phyloP scores from a whole-genome alignment of 2,113 vertebrate genomes.

The Paramisgurnus dabryanus region DNA sequence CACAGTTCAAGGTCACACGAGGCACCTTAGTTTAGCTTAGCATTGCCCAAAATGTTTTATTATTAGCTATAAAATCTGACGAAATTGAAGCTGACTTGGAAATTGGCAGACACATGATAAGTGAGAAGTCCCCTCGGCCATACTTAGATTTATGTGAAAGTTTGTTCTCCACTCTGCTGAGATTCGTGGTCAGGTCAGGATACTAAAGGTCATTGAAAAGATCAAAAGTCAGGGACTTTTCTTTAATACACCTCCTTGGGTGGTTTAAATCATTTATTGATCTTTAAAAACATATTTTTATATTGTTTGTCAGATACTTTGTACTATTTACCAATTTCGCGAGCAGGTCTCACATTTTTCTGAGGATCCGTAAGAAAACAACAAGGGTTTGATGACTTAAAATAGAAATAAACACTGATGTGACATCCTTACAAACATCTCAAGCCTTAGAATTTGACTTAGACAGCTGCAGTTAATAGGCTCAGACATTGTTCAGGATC shows the following conservation, averaged over 20 bases:
- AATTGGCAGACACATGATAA: slow-evolving; percentile 59
- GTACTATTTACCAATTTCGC: neutral
- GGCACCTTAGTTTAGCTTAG: neutral
- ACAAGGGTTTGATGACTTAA: neutral
- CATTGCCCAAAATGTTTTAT: slow-evolving; percentile 41
- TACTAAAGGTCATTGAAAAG: slow-evolving; percentile 29
- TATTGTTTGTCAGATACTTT: neutral
- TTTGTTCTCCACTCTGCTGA: slow-evolving; percentile 47
- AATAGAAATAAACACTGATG: neutral
- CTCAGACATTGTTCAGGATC: slow-evolving; percentile 64
- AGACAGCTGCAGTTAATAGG: slow-evolving; percentile 77
- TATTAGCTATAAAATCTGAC: slow-evolving; percentile 52
- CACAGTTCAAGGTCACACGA: neutral
- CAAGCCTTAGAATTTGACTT: slow-evolving; percentile 61
- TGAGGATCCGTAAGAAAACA: neutral
- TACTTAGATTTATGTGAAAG: slow-evolving; percentile 58
- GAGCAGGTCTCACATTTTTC: neutral
- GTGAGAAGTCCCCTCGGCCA: slow-evolving; percentile 58
- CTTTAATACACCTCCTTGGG: slow-evolving; percentile 2
- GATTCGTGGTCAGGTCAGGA: slow-evolving; percentile 37
- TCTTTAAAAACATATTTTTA: neutral
- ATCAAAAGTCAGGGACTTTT: slow-evolving; percentile 22
- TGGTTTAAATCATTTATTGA: neutral
- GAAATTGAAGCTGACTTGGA: slow-evolving; percentile 58
- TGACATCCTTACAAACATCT: slow-evolving; percentile 41